Conservation (phyloP, 2,888 invertebrate genomes). For the Cephonodes hylas region DNA sequence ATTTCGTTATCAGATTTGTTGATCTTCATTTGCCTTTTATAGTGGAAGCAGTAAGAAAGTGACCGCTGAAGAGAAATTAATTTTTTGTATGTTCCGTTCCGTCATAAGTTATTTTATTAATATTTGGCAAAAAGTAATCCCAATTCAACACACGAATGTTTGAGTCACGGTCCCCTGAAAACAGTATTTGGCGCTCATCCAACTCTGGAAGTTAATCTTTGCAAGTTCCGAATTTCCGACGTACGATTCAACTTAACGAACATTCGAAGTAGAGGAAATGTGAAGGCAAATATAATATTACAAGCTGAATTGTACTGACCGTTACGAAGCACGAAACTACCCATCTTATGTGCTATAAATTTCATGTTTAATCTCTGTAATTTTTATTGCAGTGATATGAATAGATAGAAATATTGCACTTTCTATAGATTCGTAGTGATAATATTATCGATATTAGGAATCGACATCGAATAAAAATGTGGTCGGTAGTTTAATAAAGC, state of each 20-base stretch:
- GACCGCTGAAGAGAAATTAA: neutral
- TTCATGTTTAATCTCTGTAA: neutral
- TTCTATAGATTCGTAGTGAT: too few relatives aligned
- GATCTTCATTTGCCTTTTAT: too few relatives aligned
- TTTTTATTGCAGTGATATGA: too few relatives aligned
- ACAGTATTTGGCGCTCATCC: conserved; percentile 39
- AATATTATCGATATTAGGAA: too few relatives aligned
- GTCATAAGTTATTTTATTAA: neutral
- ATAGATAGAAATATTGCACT: too few relatives aligned
- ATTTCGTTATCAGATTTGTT: too few relatives aligned
- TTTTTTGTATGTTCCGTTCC: neutral
- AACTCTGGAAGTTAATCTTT: conserved; percentile 40
- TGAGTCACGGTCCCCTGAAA: conserved; percentile 7
- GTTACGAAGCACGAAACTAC: too few relatives aligned
- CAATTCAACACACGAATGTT: neutral
- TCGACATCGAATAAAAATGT: too few relatives aligned
- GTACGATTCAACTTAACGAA: conserved; percentile 28
- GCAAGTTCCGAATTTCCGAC: conserved; percentile 35
- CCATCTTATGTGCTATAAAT: neutral
- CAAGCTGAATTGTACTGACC: neutral
- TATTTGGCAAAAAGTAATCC: neutral
- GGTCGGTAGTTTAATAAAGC: neutral
- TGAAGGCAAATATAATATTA: neutral
- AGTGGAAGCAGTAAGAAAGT: neutral
- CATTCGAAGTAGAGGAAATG: neutral